Base-by-base conservation (phyloP, 2,888 invertebrate genomes). In the Stramonita haemastoma region DNA sequence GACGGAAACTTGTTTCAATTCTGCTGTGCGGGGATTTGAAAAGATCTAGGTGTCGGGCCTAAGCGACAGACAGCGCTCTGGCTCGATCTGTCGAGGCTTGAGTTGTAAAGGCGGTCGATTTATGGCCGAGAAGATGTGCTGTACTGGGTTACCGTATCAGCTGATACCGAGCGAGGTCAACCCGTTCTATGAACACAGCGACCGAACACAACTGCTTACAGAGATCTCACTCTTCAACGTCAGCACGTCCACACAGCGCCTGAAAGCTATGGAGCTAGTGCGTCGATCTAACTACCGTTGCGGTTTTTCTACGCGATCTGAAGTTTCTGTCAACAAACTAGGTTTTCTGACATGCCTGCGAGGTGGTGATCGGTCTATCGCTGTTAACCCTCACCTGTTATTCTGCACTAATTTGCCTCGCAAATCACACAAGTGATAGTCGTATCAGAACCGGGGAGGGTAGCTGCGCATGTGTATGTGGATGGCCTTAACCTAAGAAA, bases 131-230 rank as follows among this genome's bases (percentile, higher is more conserved):
- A 79, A 73, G 77, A 79, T 26, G 77, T 17, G 34, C 77, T 70
- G 86, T 86, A 70, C 86, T 66, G 86, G 57, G 57, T 86, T 29
- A 86, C 60, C 66, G 29, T 34, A 86, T 86, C 86, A 86, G 86
- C 86, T 86, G 86, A 86, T 84, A 84, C 26, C 84, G n/a, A 57
- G 36, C 84, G n/a, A 57, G 86, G 86, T 86, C 86, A 86, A 19
- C 34, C 70, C 56, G 29, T 57, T 57, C 46, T 57, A 22, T 46
- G 77, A 32, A 32, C 32, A 79, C 32, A 15, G 32, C 19, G 77
- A 83, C 46, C 32, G 34, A 83, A 13, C 15, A 79, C 79, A 79
- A n/a, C 70, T n/a, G 70, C 70, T n/a, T 15, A 79, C 22, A 5
- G 29, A 60, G 60, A 32, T 13, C 57, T n/a, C 57, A 56, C 57